Percentiles rank a stretch among this genome's conserved stretches.
phyloP scores from a whole-genome alignment of 1,140 invertebrate genomes.

The Leptopilina clavipes region DNA sequence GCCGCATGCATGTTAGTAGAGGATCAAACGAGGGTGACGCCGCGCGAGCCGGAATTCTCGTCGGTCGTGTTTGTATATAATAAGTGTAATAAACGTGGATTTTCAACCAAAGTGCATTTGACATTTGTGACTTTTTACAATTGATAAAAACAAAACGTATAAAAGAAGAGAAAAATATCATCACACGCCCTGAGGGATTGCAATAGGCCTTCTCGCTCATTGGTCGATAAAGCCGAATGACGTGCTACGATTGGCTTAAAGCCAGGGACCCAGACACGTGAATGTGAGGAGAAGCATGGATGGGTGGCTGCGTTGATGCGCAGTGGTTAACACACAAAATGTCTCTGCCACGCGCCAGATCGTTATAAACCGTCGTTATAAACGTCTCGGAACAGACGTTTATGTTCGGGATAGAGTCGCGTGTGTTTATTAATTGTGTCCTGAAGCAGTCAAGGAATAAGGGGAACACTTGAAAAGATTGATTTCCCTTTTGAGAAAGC shows the following conservation, averaged over 20 bases:
- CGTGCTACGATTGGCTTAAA: slow-evolving; percentile 63
- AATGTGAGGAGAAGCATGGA: slow-evolving; percentile 74
- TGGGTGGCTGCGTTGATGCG: slow-evolving; percentile 66
- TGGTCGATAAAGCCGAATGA: slow-evolving; percentile 74
- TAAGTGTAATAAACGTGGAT: slow-evolving; percentile 31
- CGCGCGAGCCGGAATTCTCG: slow-evolving; percentile 6
- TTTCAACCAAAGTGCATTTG: neutral
- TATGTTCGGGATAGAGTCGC: slow-evolving; percentile 45
- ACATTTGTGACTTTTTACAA: neutral
- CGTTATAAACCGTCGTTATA: slow-evolving; percentile 74
- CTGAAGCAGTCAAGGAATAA: slow-evolving; percentile 13
- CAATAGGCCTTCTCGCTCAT: slow-evolving; percentile 70
- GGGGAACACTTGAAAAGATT: neutral
- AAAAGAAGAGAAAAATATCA: slow-evolving; percentile 28
- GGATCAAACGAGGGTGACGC: neutral
- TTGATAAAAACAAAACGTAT: neutral
- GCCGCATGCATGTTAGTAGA: neutral
- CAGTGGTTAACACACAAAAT: slow-evolving; percentile 74
- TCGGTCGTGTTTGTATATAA: slow-evolving; percentile 3
- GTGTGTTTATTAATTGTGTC: slow-evolving; percentile 45
- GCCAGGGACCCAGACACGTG: slow-evolving; percentile 72
- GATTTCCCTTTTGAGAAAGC: slow-evolving; percentile 9
- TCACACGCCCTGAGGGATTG: slow-evolving; percentile 64
- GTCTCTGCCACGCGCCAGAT: slow-evolving; percentile 73
- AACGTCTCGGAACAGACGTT: slow-evolving; percentile 47